These are phyloP conservation scores for Bombylius major DNA, from an alignment of 2,888 invertebrate genomes.

Conservation along the genomic window DNA sequence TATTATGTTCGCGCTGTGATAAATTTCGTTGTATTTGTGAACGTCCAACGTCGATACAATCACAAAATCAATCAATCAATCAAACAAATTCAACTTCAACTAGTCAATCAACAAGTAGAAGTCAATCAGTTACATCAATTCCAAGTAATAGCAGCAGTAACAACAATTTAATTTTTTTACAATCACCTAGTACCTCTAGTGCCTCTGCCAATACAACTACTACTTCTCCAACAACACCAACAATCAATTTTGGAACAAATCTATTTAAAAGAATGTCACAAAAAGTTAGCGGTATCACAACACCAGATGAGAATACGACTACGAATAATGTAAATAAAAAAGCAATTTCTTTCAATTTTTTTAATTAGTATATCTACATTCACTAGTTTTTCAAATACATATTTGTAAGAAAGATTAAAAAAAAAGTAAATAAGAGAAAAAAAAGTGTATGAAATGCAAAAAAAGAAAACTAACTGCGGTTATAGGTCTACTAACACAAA, in stretches of 20 bases:
- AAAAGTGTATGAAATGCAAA: no score
- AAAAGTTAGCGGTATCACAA: conserved; percentile 25
- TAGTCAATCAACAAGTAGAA: conserved; percentile 19
- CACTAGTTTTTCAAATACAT: no score
- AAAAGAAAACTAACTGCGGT: neutral
- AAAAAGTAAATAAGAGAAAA: no score
- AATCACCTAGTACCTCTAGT: no score
- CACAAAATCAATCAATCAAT: neutral
- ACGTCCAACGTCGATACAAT: conserved; percentile 12
- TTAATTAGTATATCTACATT: no score
- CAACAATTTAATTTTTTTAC: no score
- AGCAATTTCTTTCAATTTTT: neutral
- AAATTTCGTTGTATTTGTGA: conserved; percentile 36
- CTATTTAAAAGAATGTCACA: conserved; percentile 35
- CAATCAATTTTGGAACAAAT: conserved; percentile 24
- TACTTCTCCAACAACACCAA: neutral
- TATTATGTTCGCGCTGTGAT: conserved; percentile 33
- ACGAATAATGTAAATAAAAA: conserved; percentile 13
- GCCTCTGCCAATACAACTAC: no score
- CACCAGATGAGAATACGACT: conserved; percentile 6
- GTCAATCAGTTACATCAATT: conserved; percentile 19
- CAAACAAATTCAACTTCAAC: neutral
- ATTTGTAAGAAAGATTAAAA: no score
- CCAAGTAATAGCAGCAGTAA: conserved; percentile 2
- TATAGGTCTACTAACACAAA: neutral